Percentiles rank a stretch among this genome's conserved stretches.
These are phyloP conservation scores for Mythimna pallens DNA, from an alignment of 2,888 invertebrate species.

Conservation along the genomic window DNA sequence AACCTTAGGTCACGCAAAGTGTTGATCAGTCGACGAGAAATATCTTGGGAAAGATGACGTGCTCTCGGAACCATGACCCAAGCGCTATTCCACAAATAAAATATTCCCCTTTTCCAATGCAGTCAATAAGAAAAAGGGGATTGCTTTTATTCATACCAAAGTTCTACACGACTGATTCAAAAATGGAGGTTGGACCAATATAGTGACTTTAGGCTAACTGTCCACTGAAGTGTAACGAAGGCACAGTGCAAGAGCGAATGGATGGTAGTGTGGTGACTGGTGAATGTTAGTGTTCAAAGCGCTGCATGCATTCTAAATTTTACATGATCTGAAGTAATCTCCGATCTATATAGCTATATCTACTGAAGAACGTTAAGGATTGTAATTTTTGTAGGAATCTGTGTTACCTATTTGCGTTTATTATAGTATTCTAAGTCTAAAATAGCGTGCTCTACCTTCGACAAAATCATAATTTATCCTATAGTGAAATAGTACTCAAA, in stretches of 20 bases:
- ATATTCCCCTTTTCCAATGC: conserved; percentile 9
- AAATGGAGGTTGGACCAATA: conserved; percentile 37
- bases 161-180: conserved; percentile 32
- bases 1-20: no score
- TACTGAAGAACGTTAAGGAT: no score
- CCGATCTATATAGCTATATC: no score
- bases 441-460: no score
- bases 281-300: conserved; percentile 8
- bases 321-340: background rate
- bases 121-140: conserved; percentile 24
- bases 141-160: conserved; percentile 21
- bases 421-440: no score
- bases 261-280: conserved; percentile 8
- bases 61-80: no score
- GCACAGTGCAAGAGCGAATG: background rate
- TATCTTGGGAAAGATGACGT: no score
- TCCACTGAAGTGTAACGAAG: background rate
- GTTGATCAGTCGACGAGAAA: no score
- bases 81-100: background rate
- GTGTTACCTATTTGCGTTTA: no score
- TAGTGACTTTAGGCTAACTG: conserved; percentile 3
- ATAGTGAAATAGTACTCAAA: no score
- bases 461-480: no score
- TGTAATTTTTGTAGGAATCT: no score
- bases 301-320: background rate